phyloP scores from a whole-genome alignment of 2,113 vertebrate genomes.

The Eclectus roratus region DNA sequence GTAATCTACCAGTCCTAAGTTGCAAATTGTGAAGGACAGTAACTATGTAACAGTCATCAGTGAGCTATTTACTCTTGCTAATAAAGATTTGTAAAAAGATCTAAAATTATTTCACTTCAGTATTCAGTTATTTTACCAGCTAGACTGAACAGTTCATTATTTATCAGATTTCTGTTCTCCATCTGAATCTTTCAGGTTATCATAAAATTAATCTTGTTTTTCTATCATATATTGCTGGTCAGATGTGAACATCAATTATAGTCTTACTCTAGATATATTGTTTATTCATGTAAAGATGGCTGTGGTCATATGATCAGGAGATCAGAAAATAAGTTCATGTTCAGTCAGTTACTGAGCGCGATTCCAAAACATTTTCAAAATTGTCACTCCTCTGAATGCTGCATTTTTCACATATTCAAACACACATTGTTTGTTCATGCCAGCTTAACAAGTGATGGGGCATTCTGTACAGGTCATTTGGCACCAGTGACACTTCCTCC shows the following conservation, averaged over 20 bases:
- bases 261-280: not conserved
- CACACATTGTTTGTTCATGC: rapidly evolving
- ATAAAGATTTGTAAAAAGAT: not conserved
- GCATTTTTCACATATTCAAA: not conserved
- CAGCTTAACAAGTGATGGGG: not conserved
- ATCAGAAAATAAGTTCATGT: not conserved
- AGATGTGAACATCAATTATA: not conserved
- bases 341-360: not conserved
- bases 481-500: not conserved
- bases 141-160: not conserved
- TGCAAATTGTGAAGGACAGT: not conserved
- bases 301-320: not conserved
- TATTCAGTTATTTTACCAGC: not conserved
- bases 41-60: not conserved
- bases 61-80: not conserved
- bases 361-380: not conserved
- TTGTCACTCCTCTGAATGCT: not conserved
- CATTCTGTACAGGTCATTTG: not conserved
- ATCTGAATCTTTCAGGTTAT: not conserved
- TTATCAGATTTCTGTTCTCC: not conserved
- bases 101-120: not conserved
- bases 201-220: not conserved
- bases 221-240: not conserved
- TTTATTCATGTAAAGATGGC: not conserved
- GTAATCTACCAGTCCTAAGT: not conserved